Conservation (phyloP, 1,140 invertebrate species). For the Drosophila subpulchrella region DNA sequence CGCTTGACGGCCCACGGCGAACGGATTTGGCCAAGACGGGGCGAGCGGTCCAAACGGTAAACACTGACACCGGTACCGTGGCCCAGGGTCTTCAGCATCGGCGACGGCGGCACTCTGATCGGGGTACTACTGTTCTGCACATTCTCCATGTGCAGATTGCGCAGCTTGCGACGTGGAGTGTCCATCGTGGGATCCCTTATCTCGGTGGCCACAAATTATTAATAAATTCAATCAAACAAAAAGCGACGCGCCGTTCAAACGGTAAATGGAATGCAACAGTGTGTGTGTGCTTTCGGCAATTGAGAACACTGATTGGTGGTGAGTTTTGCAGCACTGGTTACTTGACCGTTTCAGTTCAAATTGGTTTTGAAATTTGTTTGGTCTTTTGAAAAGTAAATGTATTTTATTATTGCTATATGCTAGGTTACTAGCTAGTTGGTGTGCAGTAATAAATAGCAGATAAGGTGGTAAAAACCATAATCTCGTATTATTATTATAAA, state of each 20-base stretch:
- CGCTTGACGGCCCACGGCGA: constrained; percentile 94
- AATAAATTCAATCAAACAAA: constrained; percentile 15
- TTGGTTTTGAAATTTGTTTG: too few species aligned
- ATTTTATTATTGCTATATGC: too few species aligned
- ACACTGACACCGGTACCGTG: constrained; percentile 89
- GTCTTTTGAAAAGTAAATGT: too few species aligned
- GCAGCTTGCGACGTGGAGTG: constrained; percentile 68
- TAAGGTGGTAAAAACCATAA: too few species aligned
- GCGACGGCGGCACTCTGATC: constrained; percentile 73
- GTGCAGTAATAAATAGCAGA: too few species aligned
- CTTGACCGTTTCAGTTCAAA: too few species aligned
- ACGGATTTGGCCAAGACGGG: constrained; percentile 86
- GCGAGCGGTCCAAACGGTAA: constrained; percentile 90
- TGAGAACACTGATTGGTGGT: not conserved
- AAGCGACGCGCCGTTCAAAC: constrained; percentile 53
- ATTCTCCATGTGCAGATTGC: constrained; percentile 72
- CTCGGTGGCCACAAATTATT: constrained; percentile 7
- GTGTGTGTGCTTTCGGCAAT: not conserved
- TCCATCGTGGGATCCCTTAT: constrained; percentile 48
- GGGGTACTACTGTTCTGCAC: constrained; percentile 71
- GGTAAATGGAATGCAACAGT: constrained; percentile 10
- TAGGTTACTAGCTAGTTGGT: too few species aligned
- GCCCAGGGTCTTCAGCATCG: constrained; percentile 76
- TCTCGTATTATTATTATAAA: too few species aligned
- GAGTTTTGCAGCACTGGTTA: not conserved